phyloP scores from a whole-genome alignment of 2,113 vertebrate species.

The Chinchilla lanigera region DNA sequence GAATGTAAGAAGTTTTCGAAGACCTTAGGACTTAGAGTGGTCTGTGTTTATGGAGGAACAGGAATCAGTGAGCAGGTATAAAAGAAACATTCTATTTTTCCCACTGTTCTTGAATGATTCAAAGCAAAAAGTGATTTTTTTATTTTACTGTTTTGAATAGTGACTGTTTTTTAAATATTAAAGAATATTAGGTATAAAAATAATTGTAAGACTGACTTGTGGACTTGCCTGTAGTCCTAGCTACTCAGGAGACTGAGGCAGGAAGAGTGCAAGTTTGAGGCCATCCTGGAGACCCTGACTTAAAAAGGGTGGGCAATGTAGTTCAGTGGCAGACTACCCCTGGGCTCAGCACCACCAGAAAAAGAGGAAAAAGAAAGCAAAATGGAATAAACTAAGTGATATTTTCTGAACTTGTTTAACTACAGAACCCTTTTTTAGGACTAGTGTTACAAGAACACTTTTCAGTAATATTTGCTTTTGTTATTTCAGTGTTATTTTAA shows the following conservation, averaged over 20 bases:
- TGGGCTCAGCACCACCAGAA: not conserved
- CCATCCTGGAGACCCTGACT: not conserved
- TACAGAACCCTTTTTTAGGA: not conserved
- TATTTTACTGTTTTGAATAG: constrained; percentile 36
- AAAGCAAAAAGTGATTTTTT: constrained; percentile 33
- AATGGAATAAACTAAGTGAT: not conserved
- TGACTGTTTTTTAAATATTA: constrained; percentile 24
- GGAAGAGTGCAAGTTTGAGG: not conserved
- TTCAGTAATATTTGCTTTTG: constrained; percentile 16
- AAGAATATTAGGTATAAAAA: constrained; percentile 6
- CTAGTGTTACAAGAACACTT: not conserved
- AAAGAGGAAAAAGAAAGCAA: not conserved
- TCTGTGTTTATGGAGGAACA: constrained; percentile 99
- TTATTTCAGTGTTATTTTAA: constrained; percentile 6
- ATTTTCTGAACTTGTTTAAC: constrained; percentile 26
- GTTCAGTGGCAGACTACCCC: not conserved
- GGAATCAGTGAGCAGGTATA: constrained; percentile 99
- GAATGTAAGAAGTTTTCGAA: constrained; percentile 99
- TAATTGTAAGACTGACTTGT: constrained; percentile 19
- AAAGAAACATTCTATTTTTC: constrained; percentile 20
- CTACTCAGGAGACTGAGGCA: not conserved
- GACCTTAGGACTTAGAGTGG: constrained; percentile 94
- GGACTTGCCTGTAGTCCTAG: not conserved
- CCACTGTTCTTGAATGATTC: not conserved
- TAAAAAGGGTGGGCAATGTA: not conserved